Evolutionary conservation across 2,888 invertebrate species (phyloP), one percentile per base, ranked within the genome.

Genomic region (Argyresthia goedartella): DNA sequence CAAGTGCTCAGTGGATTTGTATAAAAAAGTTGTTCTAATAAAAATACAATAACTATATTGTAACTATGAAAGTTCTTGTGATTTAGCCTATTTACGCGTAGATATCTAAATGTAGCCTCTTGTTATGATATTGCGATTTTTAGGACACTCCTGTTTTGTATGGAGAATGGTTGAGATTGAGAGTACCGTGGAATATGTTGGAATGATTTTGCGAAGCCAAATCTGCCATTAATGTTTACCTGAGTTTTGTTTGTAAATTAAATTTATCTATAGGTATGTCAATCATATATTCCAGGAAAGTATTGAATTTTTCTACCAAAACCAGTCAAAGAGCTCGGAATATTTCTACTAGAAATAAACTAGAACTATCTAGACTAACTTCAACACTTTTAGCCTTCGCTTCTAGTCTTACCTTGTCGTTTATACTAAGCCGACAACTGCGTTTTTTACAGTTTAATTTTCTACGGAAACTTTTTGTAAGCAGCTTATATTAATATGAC

Each of bases 31-130:
- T 33, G 59, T 62, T 62, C 62, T 70, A 65, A 60, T 66, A 62
- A 67, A 58, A 60, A 67, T 71, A 76, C 72, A 73, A 73, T 73
- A 73, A 73, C 64, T 71, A 70, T 71, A 70, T 60, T 67, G 60
- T 70, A 71, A 63, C 48, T 35, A 46, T 63, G 55, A 65, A 65
- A 61, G 35, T 70, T 67, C 66, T 71, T 71, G 73, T 75, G 71
- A 74, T 73, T 68, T 70, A 76, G 73, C 65, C n/a, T 61, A 67
- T 62, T 64, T 71, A 68, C 58, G 67, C 48, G 48, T 71, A 72
- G 70, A 64, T 62, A 63, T 25, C 42, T 42, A 14, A 48, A 52
- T 13, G 48, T 48, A 48, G 48, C 35, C 36, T 48, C 48, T 48
- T 48, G 48, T 48, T 48, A 15, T 48, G 25, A 25, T 6, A 35